Conservation (phyloP, 2,888 invertebrate species). For the Mesorhabditis spiculigera region DNA sequence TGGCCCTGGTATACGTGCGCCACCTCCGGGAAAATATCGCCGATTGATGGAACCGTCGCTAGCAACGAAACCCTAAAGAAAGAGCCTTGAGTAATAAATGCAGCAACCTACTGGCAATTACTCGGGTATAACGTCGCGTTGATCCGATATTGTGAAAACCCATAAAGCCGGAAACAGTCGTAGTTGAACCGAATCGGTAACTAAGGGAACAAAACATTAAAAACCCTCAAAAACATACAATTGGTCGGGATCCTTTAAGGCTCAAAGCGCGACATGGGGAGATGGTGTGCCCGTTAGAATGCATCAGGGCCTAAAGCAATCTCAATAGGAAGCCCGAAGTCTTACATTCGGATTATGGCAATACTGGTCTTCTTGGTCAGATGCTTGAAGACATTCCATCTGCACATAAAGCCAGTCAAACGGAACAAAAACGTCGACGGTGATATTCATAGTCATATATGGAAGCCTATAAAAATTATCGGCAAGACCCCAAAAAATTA, state of each 20-base stretch:
- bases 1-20: slow-evolving; percentile 16
- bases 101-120: slow-evolving; percentile 25
- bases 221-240: neutral
- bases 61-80: slow-evolving; percentile 20
- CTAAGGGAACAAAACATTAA: slow-evolving; percentile 12
- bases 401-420: slow-evolving; percentile 27
- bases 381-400: slow-evolving; percentile 39
- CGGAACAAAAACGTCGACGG: slow-evolving; percentile 17
- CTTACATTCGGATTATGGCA: slow-evolving; percentile 29
- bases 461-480: slow-evolving; percentile 32
- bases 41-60: slow-evolving; percentile 26
- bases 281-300: slow-evolving; percentile 25
- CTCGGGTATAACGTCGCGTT: slow-evolving; percentile 41
- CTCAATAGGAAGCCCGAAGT: neutral
- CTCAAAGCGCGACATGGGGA: slow-evolving; percentile 27
- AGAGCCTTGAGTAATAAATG: neutral
- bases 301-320: slow-evolving; percentile 9
- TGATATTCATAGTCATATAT: slow-evolving; percentile 36
- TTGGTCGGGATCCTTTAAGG: slow-evolving; percentile 6
- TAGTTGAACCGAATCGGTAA: slow-evolving; percentile 33
- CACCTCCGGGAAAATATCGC: slow-evolving; percentile 33
- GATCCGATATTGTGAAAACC: slow-evolving; percentile 35
- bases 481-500: neutral
- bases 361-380: slow-evolving; percentile 37
- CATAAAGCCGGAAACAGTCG: slow-evolving; percentile 41